Evolutionary conservation across 2,888 invertebrate genomes (phyloP), one percentile per base, ranked within the genome.

Genomic region (Drosophila subquinaria): DNA sequence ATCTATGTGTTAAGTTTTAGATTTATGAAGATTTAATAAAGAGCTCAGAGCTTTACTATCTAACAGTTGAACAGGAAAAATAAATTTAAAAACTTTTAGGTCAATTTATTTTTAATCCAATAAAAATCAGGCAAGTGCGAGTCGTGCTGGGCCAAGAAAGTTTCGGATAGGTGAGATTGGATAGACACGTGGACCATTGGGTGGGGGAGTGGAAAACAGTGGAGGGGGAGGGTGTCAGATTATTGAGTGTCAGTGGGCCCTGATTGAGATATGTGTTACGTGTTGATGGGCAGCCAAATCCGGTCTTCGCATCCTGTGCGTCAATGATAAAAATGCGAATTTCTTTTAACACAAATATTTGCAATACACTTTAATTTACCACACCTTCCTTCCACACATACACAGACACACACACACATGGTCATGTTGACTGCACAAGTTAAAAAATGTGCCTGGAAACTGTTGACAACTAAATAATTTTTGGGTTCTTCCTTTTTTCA

Each of bases 331-430:
- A 79, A 79, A 72, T 78, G 67, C 65, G 71, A 68, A 72, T 60
- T 64, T 45, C 66, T 70, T 65, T 68, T 42, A 27, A 55, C 51
- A 67, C 73, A 81, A 86, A 83, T 84, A 76, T 79, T 81, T 82
- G 74, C 74, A 27, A 73, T 63, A 51, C 81, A 83, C 86, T 84
- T 84, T 79, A 75, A 75, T 86, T 76, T 73, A 57, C 68, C 69
- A 66, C 59, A 48, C 61, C 70, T 65, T 45, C 35, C 15, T 33
- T 20, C 10, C 57, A 36, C 43, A 35, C 45, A 55, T 40, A 53
- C 13, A 43, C 30, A 50, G 20, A 70, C 38, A 36, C 8, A 55
- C 43, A 47, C 42, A 20, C 15, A n/a, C 20, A 17, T 35, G 36
- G 11, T 4, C 23, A 6, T 13, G 20, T 35, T 23, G 17, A 42